phyloP scores from a whole-genome alignment of 2,797 vertebrate species.

The Chromobotia macracanthus region DNA sequence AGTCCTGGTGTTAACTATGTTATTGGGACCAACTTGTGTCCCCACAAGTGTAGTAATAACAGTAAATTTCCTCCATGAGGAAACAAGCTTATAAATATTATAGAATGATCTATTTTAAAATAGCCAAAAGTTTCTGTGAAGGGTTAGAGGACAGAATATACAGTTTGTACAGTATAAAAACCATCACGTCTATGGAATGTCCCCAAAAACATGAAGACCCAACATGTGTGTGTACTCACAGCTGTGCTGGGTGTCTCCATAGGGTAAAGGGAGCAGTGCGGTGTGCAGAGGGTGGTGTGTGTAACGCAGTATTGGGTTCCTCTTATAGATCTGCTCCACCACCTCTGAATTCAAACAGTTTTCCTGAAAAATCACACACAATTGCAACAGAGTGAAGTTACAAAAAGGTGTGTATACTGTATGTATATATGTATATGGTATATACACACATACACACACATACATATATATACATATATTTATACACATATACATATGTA shows the following conservation, averaged over 20 bases:
- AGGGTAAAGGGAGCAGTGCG: slow-evolving; percentile 90
- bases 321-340: slow-evolving; percentile 95
- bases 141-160: too few species aligned
- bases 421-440: not conserved
- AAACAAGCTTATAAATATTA: too few species aligned
- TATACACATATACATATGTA: not conserved
- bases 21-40: too few species aligned
- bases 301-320: slow-evolving; percentile 96
- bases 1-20: too few species aligned
- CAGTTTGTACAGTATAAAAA: too few species aligned
- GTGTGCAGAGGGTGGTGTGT: slow-evolving; percentile 93
- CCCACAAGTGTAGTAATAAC: too few species aligned
- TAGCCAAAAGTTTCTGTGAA: too few species aligned
- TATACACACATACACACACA: too few species aligned
- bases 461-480: not conserved
- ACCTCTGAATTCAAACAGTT: slow-evolving; percentile 93
- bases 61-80: too few species aligned
- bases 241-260: slow-evolving; percentile 89
- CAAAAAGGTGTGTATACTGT: not conserved
- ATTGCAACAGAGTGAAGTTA: not conserved
- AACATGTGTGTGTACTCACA: slow-evolving; percentile 72
- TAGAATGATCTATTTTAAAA: too few species aligned
- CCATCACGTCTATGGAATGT: too few species aligned
- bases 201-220: too few species aligned
- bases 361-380: slow-evolving; percentile 77